Evolutionary conservation across 2,888 invertebrate genomes (phyloP), one percentile per base, ranked within the genome.

Genomic region (Phalera bucephala): DNA sequence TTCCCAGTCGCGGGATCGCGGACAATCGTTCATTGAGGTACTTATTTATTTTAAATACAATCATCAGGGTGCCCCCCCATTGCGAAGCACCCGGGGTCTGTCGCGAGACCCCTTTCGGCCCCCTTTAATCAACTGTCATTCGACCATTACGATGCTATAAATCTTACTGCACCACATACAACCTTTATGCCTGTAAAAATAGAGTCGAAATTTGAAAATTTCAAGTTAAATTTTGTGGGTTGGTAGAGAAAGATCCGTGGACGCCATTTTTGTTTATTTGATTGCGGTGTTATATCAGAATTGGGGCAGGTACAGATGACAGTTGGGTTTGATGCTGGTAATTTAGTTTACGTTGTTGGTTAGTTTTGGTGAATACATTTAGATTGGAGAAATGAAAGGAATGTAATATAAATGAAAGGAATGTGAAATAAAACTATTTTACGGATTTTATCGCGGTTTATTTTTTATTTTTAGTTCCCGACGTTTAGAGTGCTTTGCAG

Each of bases 11-110:
- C 57, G 74, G 62, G 72, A 64, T 71, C 72, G 76, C 80, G 80
- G 79, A 89, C 88, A 89, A 87, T 88, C 88, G 87, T 87, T 87
- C 88, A 88, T 84, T 86, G 87, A 84, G 82, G 88, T 80, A 88
- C 88, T 88, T 89, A 89, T 88, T 88, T 89, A 88, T 89, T 86
- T 88, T 87, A 87, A 88, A 89, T 87, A 87, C 86, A 87, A 88
- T 88, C 88, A 86, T 89, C 89, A 88, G 85, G 82, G 82, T 73
- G 77, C 63, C 86, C 78, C n/a, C 82, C 86, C 64, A 80, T 77
- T 51, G 85, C 66, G 78, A 63, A 67, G 75, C 79, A 73, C 87
- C 83, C 70, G 81, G 74, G 70, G 86, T 68, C 89, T 86, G 87
- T 87, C 89, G 78, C 82, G 72, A 85, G 80, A 82, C 71, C 67